Base-by-base conservation (phyloP, 2,797 vertebrate genomes). In the Pangasius larnaudii region DNA sequence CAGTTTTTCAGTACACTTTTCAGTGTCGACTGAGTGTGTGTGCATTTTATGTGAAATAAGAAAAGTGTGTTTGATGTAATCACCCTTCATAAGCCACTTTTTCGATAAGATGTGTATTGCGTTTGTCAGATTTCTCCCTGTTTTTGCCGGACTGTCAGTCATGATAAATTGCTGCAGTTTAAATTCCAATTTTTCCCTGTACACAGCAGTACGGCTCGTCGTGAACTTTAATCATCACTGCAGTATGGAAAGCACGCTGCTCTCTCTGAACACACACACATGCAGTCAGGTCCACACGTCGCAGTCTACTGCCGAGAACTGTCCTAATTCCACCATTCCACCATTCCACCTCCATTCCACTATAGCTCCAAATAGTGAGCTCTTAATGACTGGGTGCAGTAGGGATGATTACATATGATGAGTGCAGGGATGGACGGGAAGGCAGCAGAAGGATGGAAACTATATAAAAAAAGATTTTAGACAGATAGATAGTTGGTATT, bases 131-230 rank as follows among this genome's bases (percentile, higher is more conserved):
- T 72, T 85, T 59, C 84, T 59, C 39, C 24, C 27, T 0, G 16
- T 46, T 75, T 75, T 71, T 75, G 33, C 84, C 36, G 24, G 69
- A 85, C 33, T 75, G 84, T 61, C 84, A 85, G 84, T 75, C 65
- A 72, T 85, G 84, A 85, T 85, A 72, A 74, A 85, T 72, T 85
- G 67, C 84, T 42, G 84, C 71, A 74, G 84, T 36, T 74, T 74
- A 85, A 72, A 72, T 72, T 72, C 51, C 81, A 63, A 82, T 82
- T 63, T 82, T 82, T 63, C 81, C 59, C 39, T 0, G 4, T 83
- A 83, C 80, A 83, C 80, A 49, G 80, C 27, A 30, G 59, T 83
- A 65, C 27, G 5, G 39, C 27, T 83, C 80, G 16, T 83, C 27
- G 59, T 83, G 80, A 49, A 65, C 80, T 65, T 65, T 83, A 83